Evolutionary conservation across 2,888 invertebrate genomes (phyloP).

Genomic region (Zygogramma bicolorata): DNA sequence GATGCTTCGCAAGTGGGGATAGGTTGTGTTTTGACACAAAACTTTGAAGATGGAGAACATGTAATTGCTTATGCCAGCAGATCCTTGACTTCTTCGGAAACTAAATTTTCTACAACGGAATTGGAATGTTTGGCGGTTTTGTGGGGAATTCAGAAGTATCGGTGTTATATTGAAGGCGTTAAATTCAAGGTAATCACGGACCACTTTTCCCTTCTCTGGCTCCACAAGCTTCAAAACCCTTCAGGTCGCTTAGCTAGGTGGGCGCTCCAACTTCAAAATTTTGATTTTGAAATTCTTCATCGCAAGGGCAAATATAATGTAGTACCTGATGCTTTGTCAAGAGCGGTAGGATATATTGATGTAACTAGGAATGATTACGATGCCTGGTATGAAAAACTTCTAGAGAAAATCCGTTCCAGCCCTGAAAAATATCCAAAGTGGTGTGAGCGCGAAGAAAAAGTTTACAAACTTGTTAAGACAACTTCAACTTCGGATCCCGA

Average conservation of each 20-base stretch:
- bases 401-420: not conserved
- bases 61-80: not conserved
- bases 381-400: conserved; percentile 25
- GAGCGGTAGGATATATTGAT: conserved; percentile 3
- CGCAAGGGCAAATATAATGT: not conserved
- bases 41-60: no score
- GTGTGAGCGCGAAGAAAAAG: conserved; percentile 27
- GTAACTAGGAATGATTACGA: conserved; percentile 15
- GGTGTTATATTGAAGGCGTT: conserved; percentile 26
- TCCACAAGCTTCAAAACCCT: conserved; percentile 17
- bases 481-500: conserved; percentile 6
- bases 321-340: not conserved
- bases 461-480: conserved; percentile 35
- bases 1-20: no score
- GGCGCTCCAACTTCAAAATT: not conserved
- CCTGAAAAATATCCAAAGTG: conserved; percentile 36
- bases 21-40: no score
- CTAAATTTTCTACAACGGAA: conserved; percentile 16
- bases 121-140: conserved; percentile 45
- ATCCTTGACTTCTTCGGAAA: not conserved
- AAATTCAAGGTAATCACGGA: conserved; percentile 23
- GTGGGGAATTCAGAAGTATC: conserved; percentile 45
- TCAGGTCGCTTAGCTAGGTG: conserved; percentile 9
- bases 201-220: not conserved
- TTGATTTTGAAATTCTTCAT: conserved; percentile 10